phyloP scores from a whole-genome alignment of 2,888 invertebrate genomes.

The Panzeria rudis region DNA sequence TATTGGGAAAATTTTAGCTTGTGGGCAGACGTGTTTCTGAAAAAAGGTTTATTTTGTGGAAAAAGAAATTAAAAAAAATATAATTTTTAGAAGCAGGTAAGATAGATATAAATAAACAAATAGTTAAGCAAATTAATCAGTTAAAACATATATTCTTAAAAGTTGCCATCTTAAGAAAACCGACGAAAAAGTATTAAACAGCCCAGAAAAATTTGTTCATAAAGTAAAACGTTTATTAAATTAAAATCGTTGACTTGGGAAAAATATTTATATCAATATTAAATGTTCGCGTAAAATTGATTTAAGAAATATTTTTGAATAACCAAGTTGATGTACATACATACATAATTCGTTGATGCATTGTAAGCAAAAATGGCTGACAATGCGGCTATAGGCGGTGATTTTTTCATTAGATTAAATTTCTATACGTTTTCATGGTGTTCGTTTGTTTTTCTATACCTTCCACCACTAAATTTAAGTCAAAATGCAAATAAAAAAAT shows the following conservation, averaged over 20 bases:
- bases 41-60: constrained; percentile 47
- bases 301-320: neutral
- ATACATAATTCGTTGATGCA: constrained; percentile 3
- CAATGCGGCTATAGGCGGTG: constrained; percentile 55
- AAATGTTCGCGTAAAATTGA: neutral
- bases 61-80: constrained; percentile 20
- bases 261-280: neutral
- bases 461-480: constrained; percentile 31
- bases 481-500: constrained; percentile 36
- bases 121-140: constrained; percentile 39
- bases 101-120: constrained; percentile 15
- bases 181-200: constrained; percentile 11
- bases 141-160: constrained; percentile 47
- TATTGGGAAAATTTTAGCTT: constrained; percentile 18
- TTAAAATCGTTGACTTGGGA: neutral
- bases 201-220: constrained; percentile 50
- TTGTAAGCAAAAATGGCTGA: constrained; percentile 62
- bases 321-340: neutral
- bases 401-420: constrained; percentile 16
- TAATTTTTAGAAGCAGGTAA: constrained; percentile 49
- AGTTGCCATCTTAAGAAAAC: constrained; percentile 64
- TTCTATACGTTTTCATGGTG: constrained; percentile 24
- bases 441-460: constrained; percentile 34
- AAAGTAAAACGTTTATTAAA: constrained; percentile 16
- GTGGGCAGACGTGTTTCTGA: constrained; percentile 8